Base-by-base conservation (phyloP, 2,888 invertebrate genomes). In the Ypsolopha scabrella region DNA sequence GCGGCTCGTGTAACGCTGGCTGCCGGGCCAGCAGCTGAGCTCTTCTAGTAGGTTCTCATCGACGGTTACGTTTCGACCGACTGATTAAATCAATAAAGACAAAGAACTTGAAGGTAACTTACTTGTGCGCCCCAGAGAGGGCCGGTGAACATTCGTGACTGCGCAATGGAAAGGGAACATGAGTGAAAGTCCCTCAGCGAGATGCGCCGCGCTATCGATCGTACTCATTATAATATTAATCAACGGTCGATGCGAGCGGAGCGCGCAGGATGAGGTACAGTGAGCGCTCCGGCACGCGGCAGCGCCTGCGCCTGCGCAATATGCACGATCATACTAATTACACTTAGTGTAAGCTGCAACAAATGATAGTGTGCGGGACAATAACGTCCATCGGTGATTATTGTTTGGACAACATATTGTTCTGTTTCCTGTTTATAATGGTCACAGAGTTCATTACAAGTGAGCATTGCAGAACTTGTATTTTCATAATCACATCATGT, bases 181-280 rank as follows among this genome's bases (percentile, higher is more conserved):
- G 34, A 24, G 24, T 24, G 24, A 24, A 24, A 24, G 24, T 24
- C 24, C 24, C 24, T 24, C 35, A 10, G 10, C 7, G 46, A n/a
- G 11, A 34, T 13, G 43, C n/a, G 54, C 67, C 58, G 59, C 54
- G 62, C 61, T 67, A 66, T 67, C 58, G 69, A 63, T 70, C 64
- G 69, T 65, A 67, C 76, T 81, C 80, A 81, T 82, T 80, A 80
- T 70, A 78, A 78, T 80, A 80, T 80, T 80, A 81, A 80, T 81
- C 74, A 80, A 77, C 75, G 76, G 69, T 64, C 74, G 70, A 73
- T 75, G 57, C 55, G 55, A 24, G 55, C 37, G 35, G 14, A 36
- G 51, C 36, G 46, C 39, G 14, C 24, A 45, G 24, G 3, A 3
- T 24, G 24, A 24, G 24, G 24, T 24, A 24, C 24, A 24, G 24